Evolutionary conservation across 1,140 invertebrate genomes (phyloP).

Genomic region (Pogonognathellus flavescens): DNA sequence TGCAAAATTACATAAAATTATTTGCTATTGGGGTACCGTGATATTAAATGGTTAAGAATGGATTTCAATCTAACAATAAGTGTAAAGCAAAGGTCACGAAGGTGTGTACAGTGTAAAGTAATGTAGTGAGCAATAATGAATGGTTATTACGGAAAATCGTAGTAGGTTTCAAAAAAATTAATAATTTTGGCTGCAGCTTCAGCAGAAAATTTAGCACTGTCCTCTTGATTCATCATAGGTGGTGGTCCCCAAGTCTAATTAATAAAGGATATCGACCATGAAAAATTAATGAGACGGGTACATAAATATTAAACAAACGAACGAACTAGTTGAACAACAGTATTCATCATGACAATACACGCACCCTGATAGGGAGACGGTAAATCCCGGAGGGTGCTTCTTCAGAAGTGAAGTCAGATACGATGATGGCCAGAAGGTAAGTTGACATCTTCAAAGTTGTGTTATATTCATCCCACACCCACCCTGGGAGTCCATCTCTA

Average conservation of each 20-base stretch:
- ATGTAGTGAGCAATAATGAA: too few species aligned
- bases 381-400: slow-evolving; percentile 27
- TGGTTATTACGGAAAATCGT: slow-evolving; percentile 68
- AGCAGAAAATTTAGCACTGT: slow-evolving; percentile 70
- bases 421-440: slow-evolving; percentile 59
- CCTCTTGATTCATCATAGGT: slow-evolving; percentile 37
- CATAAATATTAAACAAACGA: neutral
- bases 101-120: too few species aligned
- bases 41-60: too few species aligned
- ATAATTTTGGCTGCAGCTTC: slow-evolving; percentile 71
- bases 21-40: too few species aligned
- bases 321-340: neutral
- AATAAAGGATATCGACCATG: neutral
- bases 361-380: slow-evolving; percentile 13
- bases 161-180: slow-evolving; percentile 74
- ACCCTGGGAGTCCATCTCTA: slow-evolving; percentile 28
- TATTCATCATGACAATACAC: neutral
- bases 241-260: slow-evolving; percentile 56
- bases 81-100: too few species aligned
- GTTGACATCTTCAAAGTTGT: slow-evolving; percentile 55
- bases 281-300: neutral
- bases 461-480: slow-evolving; percentile 57
- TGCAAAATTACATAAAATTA: too few species aligned
- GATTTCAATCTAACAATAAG: too few species aligned
- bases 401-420: slow-evolving; percentile 54